Conservation (phyloP, 2,888 invertebrate species). For the Andrena bucephala region DNA sequence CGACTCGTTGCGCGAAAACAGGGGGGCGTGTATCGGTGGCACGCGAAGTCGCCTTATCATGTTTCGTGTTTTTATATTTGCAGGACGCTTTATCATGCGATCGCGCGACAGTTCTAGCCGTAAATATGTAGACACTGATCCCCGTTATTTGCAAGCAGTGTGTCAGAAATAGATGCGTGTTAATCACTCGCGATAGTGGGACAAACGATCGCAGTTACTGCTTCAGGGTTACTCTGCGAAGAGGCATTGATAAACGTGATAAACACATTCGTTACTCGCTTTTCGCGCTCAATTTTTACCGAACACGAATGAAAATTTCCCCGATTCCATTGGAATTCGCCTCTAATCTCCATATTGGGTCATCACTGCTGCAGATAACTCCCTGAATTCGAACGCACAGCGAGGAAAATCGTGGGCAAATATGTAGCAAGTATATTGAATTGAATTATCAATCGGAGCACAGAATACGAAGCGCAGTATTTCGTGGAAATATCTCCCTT, state of each 20-base stretch:
- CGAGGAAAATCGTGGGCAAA: neutral
- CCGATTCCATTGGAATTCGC: neutral
- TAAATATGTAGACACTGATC: neutral
- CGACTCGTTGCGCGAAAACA: neutral
- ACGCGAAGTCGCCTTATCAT: slow-evolving; percentile 3
- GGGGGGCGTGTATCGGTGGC: neutral
- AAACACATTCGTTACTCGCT: too few relatives aligned
- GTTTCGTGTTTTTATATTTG: neutral
- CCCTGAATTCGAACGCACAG: too few relatives aligned
- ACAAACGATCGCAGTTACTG: neutral
- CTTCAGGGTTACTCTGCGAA: neutral
- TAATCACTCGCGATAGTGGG: neutral
- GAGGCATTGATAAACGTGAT: too few relatives aligned
- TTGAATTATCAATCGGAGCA: neutral
- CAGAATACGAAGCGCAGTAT: neutral
- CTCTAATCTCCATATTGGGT: neutral
- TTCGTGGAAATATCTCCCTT: neutral
- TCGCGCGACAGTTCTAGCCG: neutral
- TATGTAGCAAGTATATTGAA: neutral
- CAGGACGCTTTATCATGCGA: neutral
- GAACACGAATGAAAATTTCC: neutral
- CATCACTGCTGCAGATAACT: neutral
- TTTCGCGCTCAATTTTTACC: too few relatives aligned
- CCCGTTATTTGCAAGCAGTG: neutral
- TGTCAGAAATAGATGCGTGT: slow-evolving; percentile 2